phyloP scores from a whole-genome alignment of 2,113 vertebrate species.

The Rhegmatorhina hoffmannsi region DNA sequence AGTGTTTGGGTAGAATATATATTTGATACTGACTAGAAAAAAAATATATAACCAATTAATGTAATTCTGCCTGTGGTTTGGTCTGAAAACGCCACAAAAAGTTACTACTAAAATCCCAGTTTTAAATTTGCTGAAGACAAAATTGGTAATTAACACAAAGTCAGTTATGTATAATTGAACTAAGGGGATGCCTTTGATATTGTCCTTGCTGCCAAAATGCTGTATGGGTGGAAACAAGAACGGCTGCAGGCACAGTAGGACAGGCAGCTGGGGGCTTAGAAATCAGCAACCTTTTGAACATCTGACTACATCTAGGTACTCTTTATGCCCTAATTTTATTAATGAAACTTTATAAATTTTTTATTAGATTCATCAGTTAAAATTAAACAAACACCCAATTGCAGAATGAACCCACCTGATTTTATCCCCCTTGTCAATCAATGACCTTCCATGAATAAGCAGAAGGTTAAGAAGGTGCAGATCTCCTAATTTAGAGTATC shows the following conservation, averaged over 20 bases:
- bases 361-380: constrained; percentile 22
- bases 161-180: not conserved
- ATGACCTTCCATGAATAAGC: constrained; percentile 3
- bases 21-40: not conserved
- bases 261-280: not conserved
- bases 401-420: not conserved
- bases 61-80: not conserved
- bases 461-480: not conserved
- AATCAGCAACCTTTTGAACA: not conserved
- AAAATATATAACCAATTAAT: not conserved
- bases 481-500: not conserved
- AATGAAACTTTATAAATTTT: constrained; percentile 40
- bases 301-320: not conserved
- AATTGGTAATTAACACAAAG: not conserved
- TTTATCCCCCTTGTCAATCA: not conserved
- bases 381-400: constrained; percentile 38
- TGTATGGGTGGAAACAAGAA: not conserved
- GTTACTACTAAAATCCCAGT: not conserved
- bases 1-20: not conserved
- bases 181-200: not conserved
- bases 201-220: not conserved
- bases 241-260: not conserved
- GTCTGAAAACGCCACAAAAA: not conserved
- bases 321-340: constrained; percentile 1
- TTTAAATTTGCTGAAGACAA: not conserved